Evolutionary conservation across 2,797 vertebrate genomes (phyloP).

Genomic region (Alauda arvensis): DNA sequence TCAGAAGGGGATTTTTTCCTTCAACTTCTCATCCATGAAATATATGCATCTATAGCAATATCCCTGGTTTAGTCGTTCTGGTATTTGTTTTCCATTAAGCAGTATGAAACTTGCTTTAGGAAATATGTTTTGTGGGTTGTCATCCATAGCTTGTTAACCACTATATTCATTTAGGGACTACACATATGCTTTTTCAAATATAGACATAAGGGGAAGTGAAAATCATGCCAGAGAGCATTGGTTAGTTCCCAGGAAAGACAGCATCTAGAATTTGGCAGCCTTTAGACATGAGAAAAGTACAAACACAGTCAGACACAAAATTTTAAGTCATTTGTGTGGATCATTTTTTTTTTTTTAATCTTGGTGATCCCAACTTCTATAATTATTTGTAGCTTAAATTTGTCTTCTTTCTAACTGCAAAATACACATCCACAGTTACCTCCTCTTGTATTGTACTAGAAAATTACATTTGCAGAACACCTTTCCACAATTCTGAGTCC

Average conservation of each 20-base stretch:
- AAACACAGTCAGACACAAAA: not conserved
- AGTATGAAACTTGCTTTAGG: constrained; percentile 37
- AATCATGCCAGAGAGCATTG: constrained; percentile 51
- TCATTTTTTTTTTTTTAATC: not conserved
- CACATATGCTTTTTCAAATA: constrained; percentile 46
- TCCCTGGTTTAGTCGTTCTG: not conserved
- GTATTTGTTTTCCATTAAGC: constrained; percentile 54
- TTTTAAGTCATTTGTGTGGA: not conserved
- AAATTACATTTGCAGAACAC: not conserved
- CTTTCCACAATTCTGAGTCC: not conserved
- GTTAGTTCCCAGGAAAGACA: constrained; percentile 52
- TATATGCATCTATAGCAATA: not conserved
- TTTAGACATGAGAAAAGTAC: constrained; percentile 13
- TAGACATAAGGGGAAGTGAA: constrained; percentile 55
- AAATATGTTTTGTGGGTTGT: constrained; percentile 54
- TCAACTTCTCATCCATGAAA: not conserved
- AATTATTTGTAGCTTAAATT: not conserved
- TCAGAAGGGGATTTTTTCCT: not conserved
- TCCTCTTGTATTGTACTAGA: not conserved
- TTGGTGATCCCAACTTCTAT: not conserved
- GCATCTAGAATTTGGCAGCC: constrained; percentile 44
- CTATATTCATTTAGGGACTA: constrained; percentile 50
- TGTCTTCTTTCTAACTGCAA: not conserved
- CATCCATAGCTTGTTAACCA: constrained; percentile 56
- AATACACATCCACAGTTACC: not conserved